Base-by-base conservation (phyloP, 2,797 vertebrate species). In the Siniperca obscura region DNA sequence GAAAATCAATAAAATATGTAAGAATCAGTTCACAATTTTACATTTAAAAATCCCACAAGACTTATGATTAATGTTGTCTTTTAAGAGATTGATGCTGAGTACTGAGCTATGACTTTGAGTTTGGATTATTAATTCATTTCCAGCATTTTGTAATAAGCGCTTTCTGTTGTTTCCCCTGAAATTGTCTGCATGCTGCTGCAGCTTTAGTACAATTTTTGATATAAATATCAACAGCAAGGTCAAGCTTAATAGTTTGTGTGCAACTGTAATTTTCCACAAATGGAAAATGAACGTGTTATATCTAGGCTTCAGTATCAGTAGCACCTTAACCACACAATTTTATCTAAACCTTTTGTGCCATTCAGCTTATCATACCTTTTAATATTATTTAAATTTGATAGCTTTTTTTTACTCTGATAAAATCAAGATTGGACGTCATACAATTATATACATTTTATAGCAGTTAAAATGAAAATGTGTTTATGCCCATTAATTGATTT, bases 141-240 rank as follows among this genome's bases (percentile, higher is more conserved):
- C 8, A 16, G 10, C 19, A 50, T 64, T 67, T 75, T 66, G 9
- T 46, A 56, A n/a, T 4, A 30, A 53, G 9, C 69, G 10, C 19
- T 22, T 66, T 83, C 3, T 36, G 11, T 68, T 27, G 22, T 55
- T 81, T 70, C 25, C 9, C 16, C 17, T 1, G 0, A 59, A 71
- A 42, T 12, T n/a, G 9, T 38, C 42, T 2, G 30, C 25, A 36
- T 60, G 53, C 13, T 78, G 46, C 46, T 80, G 30, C 40, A 72
- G 17, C 12, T 52, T 66, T 36, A 48, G 61, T 36, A n/a, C 42
- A 60, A 14, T 53, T 78, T 42, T 66, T 76, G 19, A 72, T 69
- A 38, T 21, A 71, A 14, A 40, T 66, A 84, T 81, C 42, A 80
- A 38, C 59, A 75, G 21, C 80, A 90, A 91, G 82, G 85, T 91